Evolutionary conservation across 2,797 vertebrate genomes (phyloP).

Genomic region (Sebastes umbrosus): DNA sequence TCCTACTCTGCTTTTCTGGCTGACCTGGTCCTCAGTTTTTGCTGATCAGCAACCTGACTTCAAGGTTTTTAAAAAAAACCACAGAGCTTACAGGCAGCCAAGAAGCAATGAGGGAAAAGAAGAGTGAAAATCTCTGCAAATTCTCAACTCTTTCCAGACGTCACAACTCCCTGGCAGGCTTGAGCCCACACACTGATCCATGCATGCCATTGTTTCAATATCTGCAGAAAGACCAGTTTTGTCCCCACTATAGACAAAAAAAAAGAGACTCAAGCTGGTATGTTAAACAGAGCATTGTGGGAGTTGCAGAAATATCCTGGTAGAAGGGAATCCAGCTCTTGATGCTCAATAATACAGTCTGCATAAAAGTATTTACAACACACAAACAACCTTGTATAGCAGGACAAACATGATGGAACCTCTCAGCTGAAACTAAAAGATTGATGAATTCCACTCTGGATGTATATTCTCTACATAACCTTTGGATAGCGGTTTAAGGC

Average conservation of each 20-base stretch:
- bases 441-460: conserved; percentile 11
- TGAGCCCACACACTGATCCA: conserved; percentile 59
- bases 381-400: conserved; percentile 23
- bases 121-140: conserved; percentile 61
- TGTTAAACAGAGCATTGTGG: conserved; percentile 43
- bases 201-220: conserved; percentile 53
- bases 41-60: conserved; percentile 67
- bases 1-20: conserved; percentile 35
- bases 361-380: conserved; percentile 41
- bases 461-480: conserved; percentile 36
- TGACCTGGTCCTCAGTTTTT: conserved; percentile 49
- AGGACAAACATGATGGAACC: conserved; percentile 19
- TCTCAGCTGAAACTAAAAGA: not conserved
- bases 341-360: conserved; percentile 28
- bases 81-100: conserved; percentile 49
- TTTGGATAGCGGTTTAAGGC: conserved; percentile 19
- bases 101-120: conserved; percentile 35
- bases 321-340: conserved; percentile 24
- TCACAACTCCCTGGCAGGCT: conserved; percentile 59
- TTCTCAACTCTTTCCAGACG: conserved; percentile 69
- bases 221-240: conserved; percentile 61
- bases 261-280: conserved; percentile 45
- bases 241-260: conserved; percentile 52
- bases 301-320: conserved; percentile 37
- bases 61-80: conserved; percentile 56